These are phyloP conservation scores for Cataglyphis altisquamis DNA, from an alignment of 2,888 invertebrate species.

Conservation along the genomic window DNA sequence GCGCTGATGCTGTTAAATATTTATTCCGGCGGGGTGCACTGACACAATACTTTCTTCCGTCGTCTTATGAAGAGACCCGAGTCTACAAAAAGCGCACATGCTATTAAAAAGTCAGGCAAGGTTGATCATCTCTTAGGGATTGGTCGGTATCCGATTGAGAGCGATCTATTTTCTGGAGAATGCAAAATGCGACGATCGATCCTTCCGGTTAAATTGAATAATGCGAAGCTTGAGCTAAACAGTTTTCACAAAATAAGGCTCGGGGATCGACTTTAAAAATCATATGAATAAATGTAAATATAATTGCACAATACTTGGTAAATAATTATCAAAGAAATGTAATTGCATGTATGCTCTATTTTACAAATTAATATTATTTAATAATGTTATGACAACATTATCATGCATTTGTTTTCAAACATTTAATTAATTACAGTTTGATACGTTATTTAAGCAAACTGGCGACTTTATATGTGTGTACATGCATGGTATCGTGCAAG, in stretches of 20 bases:
- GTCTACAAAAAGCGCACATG: conserved; percentile 69
- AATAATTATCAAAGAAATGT: not conserved
- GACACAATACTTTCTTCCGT: conserved; percentile 62
- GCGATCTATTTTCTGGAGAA: conserved; percentile 29
- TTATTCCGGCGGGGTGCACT: conserved; percentile 70
- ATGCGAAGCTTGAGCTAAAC: not conserved
- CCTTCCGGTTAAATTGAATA: conserved; percentile 37
- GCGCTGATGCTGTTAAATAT: conserved; percentile 78
- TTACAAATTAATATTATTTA: conserved; percentile 4
- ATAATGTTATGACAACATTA: not conserved
- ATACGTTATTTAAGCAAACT: conserved; percentile 15
- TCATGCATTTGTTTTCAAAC: not conserved
- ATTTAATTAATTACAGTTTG: not conserved
- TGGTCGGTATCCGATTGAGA: conserved; percentile 29
- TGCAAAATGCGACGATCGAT: conserved; percentile 27
- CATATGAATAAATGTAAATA: not conserved
- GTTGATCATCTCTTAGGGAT: conserved; percentile 39
- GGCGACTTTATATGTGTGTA: conserved; percentile 18
- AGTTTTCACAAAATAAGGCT: not conserved
- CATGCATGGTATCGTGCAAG: not conserved
- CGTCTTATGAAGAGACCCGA: conserved; percentile 50
- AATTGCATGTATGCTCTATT: not conserved
- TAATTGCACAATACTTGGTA: not conserved
- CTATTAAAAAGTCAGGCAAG: conserved; percentile 69
- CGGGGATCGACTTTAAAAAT: not conserved